Conservation (phyloP, 2,888 invertebrate species). For the Cyrtodaria siliqua region DNA sequence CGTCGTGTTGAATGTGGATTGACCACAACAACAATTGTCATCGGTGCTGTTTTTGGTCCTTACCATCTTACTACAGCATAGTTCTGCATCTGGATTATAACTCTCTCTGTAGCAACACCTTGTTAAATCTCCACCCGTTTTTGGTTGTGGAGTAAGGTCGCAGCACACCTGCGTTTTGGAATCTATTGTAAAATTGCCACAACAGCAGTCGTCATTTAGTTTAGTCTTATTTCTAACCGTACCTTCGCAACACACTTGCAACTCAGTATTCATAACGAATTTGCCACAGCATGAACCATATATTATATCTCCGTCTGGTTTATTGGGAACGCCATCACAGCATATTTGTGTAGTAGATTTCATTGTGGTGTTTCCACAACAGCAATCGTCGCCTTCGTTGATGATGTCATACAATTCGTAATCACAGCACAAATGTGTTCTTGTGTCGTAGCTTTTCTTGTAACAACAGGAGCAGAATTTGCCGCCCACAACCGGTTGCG, state of each 20-base stretch:
- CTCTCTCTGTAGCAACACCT: constrained; percentile 50
- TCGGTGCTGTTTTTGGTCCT: constrained; percentile 46
- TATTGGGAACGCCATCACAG: constrained; percentile 51
- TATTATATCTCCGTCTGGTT: constrained; percentile 33
- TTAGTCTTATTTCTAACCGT: constrained; percentile 30
- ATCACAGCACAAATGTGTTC: constrained; percentile 44
- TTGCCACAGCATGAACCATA: constrained; percentile 54
- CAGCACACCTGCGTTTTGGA: constrained; percentile 41
- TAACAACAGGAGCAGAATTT: constrained; percentile 36
- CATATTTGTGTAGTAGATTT: constrained; percentile 46
- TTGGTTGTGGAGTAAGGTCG: constrained; percentile 41
- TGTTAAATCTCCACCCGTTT: constrained; percentile 26
- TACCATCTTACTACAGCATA: constrained; percentile 46
- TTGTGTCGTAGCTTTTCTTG: constrained; percentile 43
- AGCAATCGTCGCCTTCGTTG: constrained; percentile 40
- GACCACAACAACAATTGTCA: constrained; percentile 55
- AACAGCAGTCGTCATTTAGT: constrained; percentile 40
- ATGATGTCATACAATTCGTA: constrained; percentile 34
- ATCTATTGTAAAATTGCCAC: constrained; percentile 48
- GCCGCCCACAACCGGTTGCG: constrained; percentile 35
- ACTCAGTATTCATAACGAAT: constrained; percentile 31
- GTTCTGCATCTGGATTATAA: constrained; percentile 39
- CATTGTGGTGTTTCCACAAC: constrained; percentile 52
- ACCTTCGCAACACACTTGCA: constrained; percentile 49
- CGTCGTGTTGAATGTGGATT: constrained; percentile 44